These are phyloP conservation scores for Drosophila incognita DNA, from an alignment of 2,888 invertebrate species.

Conservation along the genomic window DNA sequence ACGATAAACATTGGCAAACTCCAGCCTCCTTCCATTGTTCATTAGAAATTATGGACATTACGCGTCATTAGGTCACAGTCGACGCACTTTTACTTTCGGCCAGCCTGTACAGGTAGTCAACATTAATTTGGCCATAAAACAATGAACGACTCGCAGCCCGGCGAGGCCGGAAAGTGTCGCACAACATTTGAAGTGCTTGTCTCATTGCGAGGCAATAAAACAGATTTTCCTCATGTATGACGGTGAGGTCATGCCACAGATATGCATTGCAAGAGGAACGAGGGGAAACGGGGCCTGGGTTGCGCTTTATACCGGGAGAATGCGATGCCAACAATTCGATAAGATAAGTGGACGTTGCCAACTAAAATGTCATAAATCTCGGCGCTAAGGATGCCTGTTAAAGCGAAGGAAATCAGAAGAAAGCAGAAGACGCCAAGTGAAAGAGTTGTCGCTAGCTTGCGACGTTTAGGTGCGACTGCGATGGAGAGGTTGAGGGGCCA, in stretches of 20 bases:
- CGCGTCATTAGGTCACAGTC: conserved; percentile 70
- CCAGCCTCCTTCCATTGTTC: conserved; percentile 21
- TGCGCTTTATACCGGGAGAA: conserved; percentile 29
- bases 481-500: neutral
- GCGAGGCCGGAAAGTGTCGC: conserved; percentile 37
- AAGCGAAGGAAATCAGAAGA: conserved; percentile 59
- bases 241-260: conserved; percentile 68
- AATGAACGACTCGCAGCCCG: conserved; percentile 15
- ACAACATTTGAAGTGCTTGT: conserved; percentile 42
- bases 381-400: conserved; percentile 83
- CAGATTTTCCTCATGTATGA: conserved; percentile 37
- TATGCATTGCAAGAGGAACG: conserved; percentile 50
- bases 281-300: neutral
- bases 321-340: conserved; percentile 85
- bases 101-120: conserved; percentile 63
- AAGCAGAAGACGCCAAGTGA: conserved; percentile 55
- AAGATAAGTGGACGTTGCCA: conserved; percentile 85
- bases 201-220: conserved; percentile 54
- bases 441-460: conserved; percentile 70
- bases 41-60: conserved; percentile 36
- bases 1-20: conserved; percentile 4
- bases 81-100: conserved; percentile 64
- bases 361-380: conserved; percentile 85
- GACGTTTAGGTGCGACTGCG: conserved; percentile 51
- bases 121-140: conserved; percentile 63